Evolutionary conservation across 2,113 vertebrate genomes (phyloP).

Genomic region (Ochotona curzoniae): DNA sequence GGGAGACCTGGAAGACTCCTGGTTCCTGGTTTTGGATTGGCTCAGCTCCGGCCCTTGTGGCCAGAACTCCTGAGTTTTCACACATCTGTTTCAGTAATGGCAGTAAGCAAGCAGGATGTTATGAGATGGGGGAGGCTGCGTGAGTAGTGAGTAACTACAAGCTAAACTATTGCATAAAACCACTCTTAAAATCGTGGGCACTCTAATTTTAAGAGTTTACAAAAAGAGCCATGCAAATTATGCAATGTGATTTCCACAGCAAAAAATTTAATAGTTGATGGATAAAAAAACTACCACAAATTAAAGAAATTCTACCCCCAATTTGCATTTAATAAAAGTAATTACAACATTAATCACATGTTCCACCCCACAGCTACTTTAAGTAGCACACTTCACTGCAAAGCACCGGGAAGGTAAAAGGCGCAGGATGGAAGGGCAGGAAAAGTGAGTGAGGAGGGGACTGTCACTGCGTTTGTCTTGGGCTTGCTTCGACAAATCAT

Average conservation of each 20-base stretch:
- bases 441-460: too few relatives aligned
- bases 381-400: slow-evolving; percentile 1
- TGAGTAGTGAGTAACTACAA: too few relatives aligned
- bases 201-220: neutral
- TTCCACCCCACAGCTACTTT: neutral
- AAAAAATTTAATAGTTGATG: neutral
- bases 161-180: neutral
- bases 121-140: neutral
- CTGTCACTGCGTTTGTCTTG: too few relatives aligned
- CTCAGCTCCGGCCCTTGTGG: too few relatives aligned
- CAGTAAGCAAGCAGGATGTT: neutral
- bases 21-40: too few relatives aligned
- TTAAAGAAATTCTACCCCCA: neutral
- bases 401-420: neutral
- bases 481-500: too few relatives aligned
- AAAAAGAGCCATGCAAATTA: neutral
- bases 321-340: neutral
- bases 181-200: neutral
- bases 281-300: too few relatives aligned
- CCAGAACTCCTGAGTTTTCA: neutral
- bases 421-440: too few relatives aligned
- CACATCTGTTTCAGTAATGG: neutral
- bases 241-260: slow-evolving; percentile 16
- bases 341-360: neutral
- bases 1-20: too few relatives aligned